Conservation (phyloP, 1,140 invertebrate species). For the Periplaneta americana region DNA sequence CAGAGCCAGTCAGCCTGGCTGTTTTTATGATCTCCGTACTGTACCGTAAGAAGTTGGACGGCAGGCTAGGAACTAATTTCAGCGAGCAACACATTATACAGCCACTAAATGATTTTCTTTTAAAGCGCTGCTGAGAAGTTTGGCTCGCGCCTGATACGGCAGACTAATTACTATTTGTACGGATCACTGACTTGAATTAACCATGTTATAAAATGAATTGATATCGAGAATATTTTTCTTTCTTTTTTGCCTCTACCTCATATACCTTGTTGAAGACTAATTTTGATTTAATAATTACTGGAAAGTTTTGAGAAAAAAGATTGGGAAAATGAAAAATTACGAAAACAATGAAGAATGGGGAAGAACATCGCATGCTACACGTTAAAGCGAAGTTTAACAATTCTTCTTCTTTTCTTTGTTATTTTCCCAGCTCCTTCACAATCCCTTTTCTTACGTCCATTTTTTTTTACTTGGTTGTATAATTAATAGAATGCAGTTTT, state of each 20-base stretch:
- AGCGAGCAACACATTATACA: background rate
- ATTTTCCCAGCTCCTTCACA: background rate
- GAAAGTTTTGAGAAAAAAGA: slow-evolving; percentile 10
- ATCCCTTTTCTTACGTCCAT: background rate
- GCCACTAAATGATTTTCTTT: slow-evolving; percentile 9
- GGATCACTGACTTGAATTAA: slow-evolving; percentile 16
- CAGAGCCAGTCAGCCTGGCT: too few species aligned
- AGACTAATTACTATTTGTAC: slow-evolving; percentile 14
- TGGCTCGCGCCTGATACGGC: background rate
- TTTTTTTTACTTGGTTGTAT: background rate
- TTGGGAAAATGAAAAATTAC: slow-evolving; percentile 13
- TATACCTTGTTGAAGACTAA: slow-evolving; percentile 15
- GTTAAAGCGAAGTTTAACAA: background rate
- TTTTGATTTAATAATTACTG: slow-evolving; percentile 18
- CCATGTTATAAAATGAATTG: slow-evolving; percentile 17
- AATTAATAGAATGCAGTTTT: background rate
- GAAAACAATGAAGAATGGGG: slow-evolving; percentile 15
- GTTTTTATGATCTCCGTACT: background rate
- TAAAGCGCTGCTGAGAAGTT: background rate
- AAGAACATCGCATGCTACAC: background rate
- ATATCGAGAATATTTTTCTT: slow-evolving; percentile 8
- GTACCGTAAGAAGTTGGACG: background rate
- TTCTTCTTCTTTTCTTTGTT: background rate
- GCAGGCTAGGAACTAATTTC: background rate
- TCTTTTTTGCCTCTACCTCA: background rate